Percentiles rank a stretch among this genome's conserved stretches.
Evolutionary conservation across 37 sponge, comb jelly and placozoan species (phyloP).

Genomic region (Ianthella basta): DNA sequence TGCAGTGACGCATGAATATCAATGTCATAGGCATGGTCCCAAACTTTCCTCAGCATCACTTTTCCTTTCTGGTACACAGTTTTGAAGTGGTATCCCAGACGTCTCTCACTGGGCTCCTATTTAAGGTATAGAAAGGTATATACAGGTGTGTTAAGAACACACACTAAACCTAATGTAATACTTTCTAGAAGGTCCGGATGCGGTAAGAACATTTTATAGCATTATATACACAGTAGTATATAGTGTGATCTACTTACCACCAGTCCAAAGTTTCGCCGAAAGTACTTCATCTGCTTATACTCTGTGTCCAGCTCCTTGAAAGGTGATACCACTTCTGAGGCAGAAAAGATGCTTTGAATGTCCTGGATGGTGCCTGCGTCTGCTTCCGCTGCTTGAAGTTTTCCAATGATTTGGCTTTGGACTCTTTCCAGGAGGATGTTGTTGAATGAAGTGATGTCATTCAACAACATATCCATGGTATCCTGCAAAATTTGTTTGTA

Average conservation of each 20-base stretch:
- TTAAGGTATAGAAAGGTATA: too few species aligned
- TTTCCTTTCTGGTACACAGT: not conserved
- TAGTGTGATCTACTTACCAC: not conserved
- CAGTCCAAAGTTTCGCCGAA: not conserved
- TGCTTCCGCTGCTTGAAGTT: too few species aligned
- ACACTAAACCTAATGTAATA: not conserved
- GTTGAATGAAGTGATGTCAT: not conserved
- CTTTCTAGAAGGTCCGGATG: too few species aligned
- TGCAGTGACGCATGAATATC: not conserved
- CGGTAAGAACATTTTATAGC: too few species aligned
- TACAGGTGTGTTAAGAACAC: not conserved
- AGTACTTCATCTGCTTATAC: not conserved
- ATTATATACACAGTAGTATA: not conserved
- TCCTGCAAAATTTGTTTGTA: too few species aligned
- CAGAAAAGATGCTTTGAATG: not conserved
- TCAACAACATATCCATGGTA: not conserved
- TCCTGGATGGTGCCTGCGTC: not conserved
- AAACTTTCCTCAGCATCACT: not conserved
- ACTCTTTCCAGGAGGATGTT: too few species aligned
- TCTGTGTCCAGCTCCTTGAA: not conserved
- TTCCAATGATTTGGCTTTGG: too few species aligned
- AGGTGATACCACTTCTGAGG: not conserved
- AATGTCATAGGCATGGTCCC: constrained; percentile 1
- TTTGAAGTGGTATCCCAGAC: not conserved
- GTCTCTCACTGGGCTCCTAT: not conserved